phyloP scores from a whole-genome alignment of 1,140 invertebrate species.

The Gonioctena quinquepunctata region DNA sequence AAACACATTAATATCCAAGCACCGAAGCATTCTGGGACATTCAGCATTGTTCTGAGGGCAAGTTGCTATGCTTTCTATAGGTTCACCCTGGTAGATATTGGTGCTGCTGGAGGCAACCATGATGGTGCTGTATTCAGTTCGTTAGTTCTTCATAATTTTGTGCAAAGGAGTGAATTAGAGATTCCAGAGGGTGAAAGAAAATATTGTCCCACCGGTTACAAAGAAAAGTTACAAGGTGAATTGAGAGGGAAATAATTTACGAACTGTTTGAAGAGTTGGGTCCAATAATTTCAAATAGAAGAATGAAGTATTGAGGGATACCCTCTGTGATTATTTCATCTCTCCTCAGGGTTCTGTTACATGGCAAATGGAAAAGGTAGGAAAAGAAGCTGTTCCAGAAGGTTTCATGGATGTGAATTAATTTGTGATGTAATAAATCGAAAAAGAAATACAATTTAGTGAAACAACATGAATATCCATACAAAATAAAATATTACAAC shows the following conservation, averaged over 20 bases:
- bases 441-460: too few species aligned
- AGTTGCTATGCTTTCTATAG: neutral
- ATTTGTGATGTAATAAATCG: too few species aligned
- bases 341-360: neutral
- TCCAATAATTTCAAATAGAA: neutral
- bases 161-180: neutral
- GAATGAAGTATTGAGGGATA: neutral
- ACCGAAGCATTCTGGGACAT: slow-evolving; percentile 50
- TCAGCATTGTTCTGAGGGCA: slow-evolving; percentile 51
- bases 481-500: neutral
- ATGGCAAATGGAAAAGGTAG: neutral
- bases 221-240: too few species aligned
- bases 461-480: too few species aligned
- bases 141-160: neutral
- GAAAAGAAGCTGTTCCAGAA: neutral
- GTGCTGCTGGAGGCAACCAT: too few species aligned
- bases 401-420: neutral
- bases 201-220: neutral
- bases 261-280: neutral
- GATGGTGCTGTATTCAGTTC: too few species aligned
- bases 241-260: neutral
- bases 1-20: slow-evolving; percentile 57
- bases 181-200: neutral
- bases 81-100: too few species aligned
- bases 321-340: neutral